Percentiles rank a stretch among this genome's conserved stretches.
phyloP scores from a whole-genome alignment of 2,797 vertebrate genomes.

The Calcarius lapponicus region DNA sequence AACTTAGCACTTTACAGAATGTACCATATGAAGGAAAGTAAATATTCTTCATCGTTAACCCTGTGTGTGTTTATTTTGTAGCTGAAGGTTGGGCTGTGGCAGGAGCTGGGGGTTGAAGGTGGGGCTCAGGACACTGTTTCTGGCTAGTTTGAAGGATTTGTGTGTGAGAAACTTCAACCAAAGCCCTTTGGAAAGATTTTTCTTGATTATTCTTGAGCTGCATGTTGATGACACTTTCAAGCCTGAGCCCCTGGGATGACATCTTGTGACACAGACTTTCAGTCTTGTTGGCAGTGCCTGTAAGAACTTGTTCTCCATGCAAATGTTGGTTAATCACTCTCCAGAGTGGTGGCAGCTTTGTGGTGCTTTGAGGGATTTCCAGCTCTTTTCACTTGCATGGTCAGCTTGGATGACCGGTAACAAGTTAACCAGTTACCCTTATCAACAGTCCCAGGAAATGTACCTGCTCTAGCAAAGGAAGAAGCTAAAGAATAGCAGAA shows the following conservation, averaged over 20 bases:
- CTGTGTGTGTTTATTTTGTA: not conserved
- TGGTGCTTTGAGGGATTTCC: not conserved
- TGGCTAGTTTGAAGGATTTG: not conserved
- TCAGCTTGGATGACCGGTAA: not conserved
- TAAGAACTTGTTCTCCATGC: not conserved
- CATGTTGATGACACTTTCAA: not conserved
- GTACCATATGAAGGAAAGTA: slow-evolving; percentile 47
- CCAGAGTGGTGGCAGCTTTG: not conserved
- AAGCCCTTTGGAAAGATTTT: not conserved
- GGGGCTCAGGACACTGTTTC: not conserved
- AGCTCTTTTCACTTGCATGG: not conserved
- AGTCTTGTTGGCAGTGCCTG: not conserved
- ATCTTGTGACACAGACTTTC: not conserved
- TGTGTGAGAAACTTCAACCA: not conserved
- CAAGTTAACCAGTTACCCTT: not conserved
- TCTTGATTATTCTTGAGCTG: not conserved
- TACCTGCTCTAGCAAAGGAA: not conserved
- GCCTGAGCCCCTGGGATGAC: not conserved
- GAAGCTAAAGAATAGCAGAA: not conserved
- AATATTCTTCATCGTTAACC: slow-evolving; percentile 9
- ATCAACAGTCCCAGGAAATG: not conserved
- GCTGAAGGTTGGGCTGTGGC: not conserved
- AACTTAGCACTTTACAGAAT: slow-evolving; percentile 51
- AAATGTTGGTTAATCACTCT: not conserved
- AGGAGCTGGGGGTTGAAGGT: not conserved